Percentiles rank a stretch among this genome's conserved stretches.
These are phyloP conservation scores for Chamaea fasciata DNA, from an alignment of 2,113 vertebrate genomes.

Conservation along the genomic window DNA sequence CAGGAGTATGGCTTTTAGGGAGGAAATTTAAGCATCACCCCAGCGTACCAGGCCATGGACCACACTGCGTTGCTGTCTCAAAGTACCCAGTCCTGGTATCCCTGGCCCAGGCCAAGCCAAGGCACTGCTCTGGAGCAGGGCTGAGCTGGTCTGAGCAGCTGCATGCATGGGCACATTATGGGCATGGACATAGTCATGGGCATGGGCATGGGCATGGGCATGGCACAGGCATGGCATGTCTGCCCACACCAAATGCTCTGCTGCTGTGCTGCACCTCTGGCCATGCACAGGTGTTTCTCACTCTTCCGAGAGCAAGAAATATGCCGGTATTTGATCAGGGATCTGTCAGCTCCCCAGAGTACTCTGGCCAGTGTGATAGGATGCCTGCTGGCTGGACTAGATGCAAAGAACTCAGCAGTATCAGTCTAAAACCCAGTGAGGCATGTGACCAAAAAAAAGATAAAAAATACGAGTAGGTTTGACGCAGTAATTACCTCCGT, in stretches of 20 bases:
- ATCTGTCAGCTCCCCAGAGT: not conserved
- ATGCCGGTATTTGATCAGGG: accelerated
- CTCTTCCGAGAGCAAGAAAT: not conserved
- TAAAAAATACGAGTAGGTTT: not conserved
- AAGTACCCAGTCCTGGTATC: not conserved
- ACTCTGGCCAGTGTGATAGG: not conserved
- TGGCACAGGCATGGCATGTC: accelerated
- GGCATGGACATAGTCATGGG: not conserved
- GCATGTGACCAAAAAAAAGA: not conserved
- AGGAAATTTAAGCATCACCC: not conserved
- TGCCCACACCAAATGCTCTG: not conserved
- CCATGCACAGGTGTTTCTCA: not conserved
- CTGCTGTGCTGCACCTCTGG: not conserved
- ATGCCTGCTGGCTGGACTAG: not conserved
- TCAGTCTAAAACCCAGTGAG: not conserved
- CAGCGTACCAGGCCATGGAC: accelerated
- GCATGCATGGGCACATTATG: accelerated
- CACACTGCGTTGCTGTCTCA: accelerated
- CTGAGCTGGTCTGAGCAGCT: not conserved
- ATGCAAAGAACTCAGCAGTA: accelerated
- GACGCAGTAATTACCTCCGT: constrained; percentile 18
- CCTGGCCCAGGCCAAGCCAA: accelerated
- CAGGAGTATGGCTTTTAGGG: not conserved
- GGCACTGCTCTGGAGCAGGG: not conserved
- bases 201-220: accelerated